Conservation (phyloP, 2,888 invertebrate genomes). For the Biston betularia region DNA sequence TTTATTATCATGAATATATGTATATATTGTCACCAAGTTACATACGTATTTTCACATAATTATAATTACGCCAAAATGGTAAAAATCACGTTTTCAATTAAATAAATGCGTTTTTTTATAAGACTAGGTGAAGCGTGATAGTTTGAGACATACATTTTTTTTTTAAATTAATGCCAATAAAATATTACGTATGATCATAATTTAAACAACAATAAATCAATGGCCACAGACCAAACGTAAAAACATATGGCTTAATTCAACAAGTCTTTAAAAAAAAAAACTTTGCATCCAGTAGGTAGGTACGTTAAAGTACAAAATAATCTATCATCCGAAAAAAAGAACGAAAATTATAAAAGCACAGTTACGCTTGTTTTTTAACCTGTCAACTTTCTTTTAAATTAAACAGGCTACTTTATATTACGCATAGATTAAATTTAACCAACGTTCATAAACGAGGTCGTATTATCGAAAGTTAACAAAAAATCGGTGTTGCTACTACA, state of each 20-base stretch:
- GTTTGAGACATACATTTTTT: slow-evolving; percentile 46
- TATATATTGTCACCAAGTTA: slow-evolving; percentile 32
- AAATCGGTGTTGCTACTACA: slow-evolving; percentile 23
- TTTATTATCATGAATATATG: slow-evolving; percentile 1
- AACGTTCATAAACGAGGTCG: too few relatives aligned
- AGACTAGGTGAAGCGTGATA: slow-evolving; percentile 62
- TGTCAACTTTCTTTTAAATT: too few relatives aligned
- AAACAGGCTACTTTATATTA: too few relatives aligned
- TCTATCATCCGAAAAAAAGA: slow-evolving; percentile 1
- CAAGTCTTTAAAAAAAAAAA: background rate
- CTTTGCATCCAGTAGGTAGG: background rate
- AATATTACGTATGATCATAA: slow-evolving; percentile 42
- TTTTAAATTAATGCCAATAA: slow-evolving; percentile 35
- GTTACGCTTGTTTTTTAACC: background rate
- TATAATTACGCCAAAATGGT: slow-evolving; percentile 1
- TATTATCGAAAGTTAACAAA: slow-evolving; percentile 1
- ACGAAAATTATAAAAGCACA: slow-evolving; percentile 7
- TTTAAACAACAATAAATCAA: slow-evolving; percentile 9
- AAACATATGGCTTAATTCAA: slow-evolving; percentile 7
- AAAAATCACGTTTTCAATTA: slow-evolving; percentile 35
- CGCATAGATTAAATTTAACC: too few relatives aligned
- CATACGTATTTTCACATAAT: slow-evolving; percentile 6
- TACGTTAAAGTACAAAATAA: slow-evolving; percentile 2
- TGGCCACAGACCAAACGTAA: background rate
- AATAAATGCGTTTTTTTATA: slow-evolving; percentile 68